Evolutionary conservation across 2,113 vertebrate species (phyloP), one percentile per base, ranked within the genome.

Genomic region (Oenanthe oenanthe): DNA sequence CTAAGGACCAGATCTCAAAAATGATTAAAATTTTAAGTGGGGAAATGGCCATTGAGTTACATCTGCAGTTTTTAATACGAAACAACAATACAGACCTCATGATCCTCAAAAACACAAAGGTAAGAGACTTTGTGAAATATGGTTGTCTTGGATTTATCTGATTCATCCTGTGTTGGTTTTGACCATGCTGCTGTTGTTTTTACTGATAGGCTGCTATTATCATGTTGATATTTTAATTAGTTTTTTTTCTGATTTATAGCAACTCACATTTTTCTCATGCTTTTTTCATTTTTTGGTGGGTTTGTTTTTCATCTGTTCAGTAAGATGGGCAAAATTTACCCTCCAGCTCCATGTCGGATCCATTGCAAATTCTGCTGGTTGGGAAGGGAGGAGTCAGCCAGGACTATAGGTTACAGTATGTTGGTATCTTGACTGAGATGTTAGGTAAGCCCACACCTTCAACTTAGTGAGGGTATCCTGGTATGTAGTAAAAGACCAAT

Each of bases 81-180:
- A 99, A 99, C 96, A 99, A 99, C 97, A 99, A 99, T 88, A 99
- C 99, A 96, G 99, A 99, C 96, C 98, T 99, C 89, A 99, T 99
- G 99, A 99, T 99, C 95, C 98, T 99, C 78, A 99, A 99, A 98
- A 99, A 99, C 96, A 99, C 99, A 97, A 99, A 99, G 98, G 99
- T 99, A 97, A 94, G 97, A 91, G 53, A 58, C 29, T 87, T 85
- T 42, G 16, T 77, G 86, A 72, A 22, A 31, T 60, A 6, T 6
- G 7, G 2, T 51, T 81, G 42, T 85, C 40, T 72, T 70, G 34
- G 42, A 40, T 91, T 93, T 17, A 61, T 75, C 47, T 48, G 32
- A 43, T 79, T 89, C 3, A 89, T 92, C 40, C 21, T 43, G 20
- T 76, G 34, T 12, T 80, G 58, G 50, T 80, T 86, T 96, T 81